These are phyloP conservation scores for Egretta garzetta DNA, from an alignment of 2,113 vertebrate genomes.

Conservation along the genomic window DNA sequence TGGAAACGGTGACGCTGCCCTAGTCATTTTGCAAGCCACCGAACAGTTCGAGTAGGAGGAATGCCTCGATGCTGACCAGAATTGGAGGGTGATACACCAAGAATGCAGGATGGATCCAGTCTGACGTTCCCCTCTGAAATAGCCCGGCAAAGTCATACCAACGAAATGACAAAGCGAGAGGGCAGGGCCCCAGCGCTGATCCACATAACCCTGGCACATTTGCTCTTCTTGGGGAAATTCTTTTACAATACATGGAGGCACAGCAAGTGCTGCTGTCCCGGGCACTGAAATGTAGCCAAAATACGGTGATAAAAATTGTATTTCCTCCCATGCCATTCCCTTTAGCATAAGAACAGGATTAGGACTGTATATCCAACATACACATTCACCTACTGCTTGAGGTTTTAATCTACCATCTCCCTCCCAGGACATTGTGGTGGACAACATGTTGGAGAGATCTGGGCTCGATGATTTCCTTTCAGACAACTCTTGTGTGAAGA, in stretches of 20 bases:
- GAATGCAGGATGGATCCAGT: background rate
- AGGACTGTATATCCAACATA: background rate
- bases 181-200: background rate
- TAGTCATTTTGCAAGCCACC: background rate
- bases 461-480: background rate
- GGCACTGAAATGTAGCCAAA: background rate
- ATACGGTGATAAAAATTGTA: background rate
- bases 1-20: background rate
- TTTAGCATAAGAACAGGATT: background rate
- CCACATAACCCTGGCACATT: background rate
- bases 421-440: background rate
- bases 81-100: background rate
- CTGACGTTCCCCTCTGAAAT: background rate
- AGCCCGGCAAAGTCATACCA: background rate
- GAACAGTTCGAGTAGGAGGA: background rate
- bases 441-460: background rate
- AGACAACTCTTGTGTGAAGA: background rate
- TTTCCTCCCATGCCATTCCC: background rate
- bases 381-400: background rate
- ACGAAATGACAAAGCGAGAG: background rate
- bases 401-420: background rate
- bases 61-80: background rate
- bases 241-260: rapidly evolving
- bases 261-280: background rate
- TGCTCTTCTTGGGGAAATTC: background rate